Evolutionary conservation across 2,113 vertebrate species (phyloP).

Genomic region (Scatophagus argus): DNA sequence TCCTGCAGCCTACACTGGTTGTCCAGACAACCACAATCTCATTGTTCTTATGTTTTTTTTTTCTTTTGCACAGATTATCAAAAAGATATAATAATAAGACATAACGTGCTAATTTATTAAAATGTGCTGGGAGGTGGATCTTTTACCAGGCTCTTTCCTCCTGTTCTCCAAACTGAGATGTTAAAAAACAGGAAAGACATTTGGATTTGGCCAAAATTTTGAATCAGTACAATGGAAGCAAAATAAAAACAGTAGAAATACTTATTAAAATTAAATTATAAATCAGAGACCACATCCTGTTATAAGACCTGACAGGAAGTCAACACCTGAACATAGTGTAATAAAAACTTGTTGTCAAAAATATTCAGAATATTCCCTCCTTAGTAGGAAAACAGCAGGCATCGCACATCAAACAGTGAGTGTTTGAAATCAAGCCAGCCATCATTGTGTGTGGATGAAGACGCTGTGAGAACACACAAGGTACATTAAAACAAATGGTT

Average conservation of each 20-base stretch:
- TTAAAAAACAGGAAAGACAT: not conserved
- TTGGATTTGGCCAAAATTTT: not conserved
- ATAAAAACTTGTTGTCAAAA: slow-evolving; percentile 19
- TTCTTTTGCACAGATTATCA: not conserved
- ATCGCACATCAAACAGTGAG: slow-evolving; percentile 47
- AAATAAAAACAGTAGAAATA: not conserved
- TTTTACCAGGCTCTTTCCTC: not conserved
- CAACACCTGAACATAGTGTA: not conserved
- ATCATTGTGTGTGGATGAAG: slow-evolving; percentile 36
- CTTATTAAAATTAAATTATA: not conserved
- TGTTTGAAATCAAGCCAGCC: slow-evolving; percentile 41
- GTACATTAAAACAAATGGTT: slow-evolving; percentile 14
- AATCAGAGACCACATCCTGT: slow-evolving; percentile 8
- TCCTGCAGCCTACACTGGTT: not conserved
- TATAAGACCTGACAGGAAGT: not conserved
- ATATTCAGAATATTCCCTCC: slow-evolving; percentile 9
- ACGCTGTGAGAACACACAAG: slow-evolving; percentile 11
- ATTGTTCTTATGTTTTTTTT: not conserved
- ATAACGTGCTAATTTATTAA: not conserved
- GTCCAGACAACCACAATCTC: not conserved
- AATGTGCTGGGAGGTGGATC: not conserved
- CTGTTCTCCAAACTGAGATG: not conserved
- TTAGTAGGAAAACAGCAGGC: slow-evolving; percentile 30
- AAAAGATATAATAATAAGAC: not conserved
- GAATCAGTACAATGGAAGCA: not conserved